Evolutionary conservation across 2,113 vertebrate genomes (phyloP).

Genomic region (Lycocorax pyrrhopterus): DNA sequence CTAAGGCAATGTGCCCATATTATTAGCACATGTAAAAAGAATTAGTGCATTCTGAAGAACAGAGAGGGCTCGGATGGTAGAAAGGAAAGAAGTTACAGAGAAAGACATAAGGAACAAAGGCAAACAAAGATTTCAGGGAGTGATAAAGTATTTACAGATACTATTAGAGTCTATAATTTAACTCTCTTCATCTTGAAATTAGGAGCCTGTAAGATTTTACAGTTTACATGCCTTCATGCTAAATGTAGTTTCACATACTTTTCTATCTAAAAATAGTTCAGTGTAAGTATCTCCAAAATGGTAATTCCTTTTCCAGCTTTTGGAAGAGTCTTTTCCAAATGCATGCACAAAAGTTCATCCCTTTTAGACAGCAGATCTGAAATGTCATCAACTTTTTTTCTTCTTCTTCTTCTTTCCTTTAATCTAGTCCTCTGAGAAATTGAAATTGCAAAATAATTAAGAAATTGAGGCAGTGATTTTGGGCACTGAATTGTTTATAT

Average conservation of each 20-base stretch:
- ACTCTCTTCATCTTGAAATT: conserved; percentile 53
- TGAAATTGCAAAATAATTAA: background rate
- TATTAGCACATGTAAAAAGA: conserved; percentile 61
- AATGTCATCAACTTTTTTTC: background rate
- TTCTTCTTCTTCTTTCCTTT: background rate
- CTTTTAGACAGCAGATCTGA: background rate
- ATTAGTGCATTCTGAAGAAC: conserved; percentile 13
- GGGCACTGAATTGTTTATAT: background rate
- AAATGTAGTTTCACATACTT: conserved; percentile 22
- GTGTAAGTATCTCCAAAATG: conserved; percentile 11
- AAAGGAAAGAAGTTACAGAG: conserved; percentile 28
- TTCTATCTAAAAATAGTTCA: conserved; percentile 27
- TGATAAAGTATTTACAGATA: conserved; percentile 55
- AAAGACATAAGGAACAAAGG: conserved; percentile 44
- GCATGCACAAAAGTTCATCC: background rate
- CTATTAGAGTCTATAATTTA: conserved; percentile 60
- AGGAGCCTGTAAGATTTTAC: conserved; percentile 35
- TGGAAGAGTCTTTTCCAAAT: background rate
- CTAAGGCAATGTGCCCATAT: conserved; percentile 8
- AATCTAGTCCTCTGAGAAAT: background rate
- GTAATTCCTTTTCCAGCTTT: conserved; percentile 21
- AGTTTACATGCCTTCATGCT: conserved; percentile 16
- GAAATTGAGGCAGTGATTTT: background rate
- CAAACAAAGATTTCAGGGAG: conserved; percentile 45
- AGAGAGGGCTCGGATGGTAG: background rate